Conservation (phyloP, 64 coral and sea anemone genomes). For the Dendronephthya gigantea region DNA sequence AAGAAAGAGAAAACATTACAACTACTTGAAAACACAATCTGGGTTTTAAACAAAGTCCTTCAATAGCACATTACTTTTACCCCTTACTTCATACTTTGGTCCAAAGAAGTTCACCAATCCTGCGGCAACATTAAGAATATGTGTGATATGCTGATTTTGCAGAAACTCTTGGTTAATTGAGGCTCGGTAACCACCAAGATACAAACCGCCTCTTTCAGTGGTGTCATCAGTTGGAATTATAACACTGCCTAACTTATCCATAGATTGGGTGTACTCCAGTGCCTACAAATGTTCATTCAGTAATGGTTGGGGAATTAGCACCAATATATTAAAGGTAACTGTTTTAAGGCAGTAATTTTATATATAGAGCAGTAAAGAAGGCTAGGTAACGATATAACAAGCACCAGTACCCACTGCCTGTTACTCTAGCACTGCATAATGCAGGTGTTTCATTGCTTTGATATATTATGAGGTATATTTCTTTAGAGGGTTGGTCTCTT, state of each 20-base stretch:
- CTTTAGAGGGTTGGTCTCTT: too few relatives aligned
- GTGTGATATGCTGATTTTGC: background rate
- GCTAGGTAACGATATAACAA: too few relatives aligned
- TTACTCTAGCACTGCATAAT: too few relatives aligned
- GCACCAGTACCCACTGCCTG: too few relatives aligned
- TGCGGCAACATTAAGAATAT: background rate
- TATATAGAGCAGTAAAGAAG: too few relatives aligned
- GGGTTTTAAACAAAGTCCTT: too few relatives aligned
- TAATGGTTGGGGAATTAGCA: too few relatives aligned
- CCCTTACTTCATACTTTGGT: background rate
- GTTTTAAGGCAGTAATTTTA: too few relatives aligned
- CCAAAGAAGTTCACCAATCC: conserved; percentile 3
- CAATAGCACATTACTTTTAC: background rate
- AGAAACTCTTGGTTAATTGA: background rate
- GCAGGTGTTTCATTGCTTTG: too few relatives aligned
- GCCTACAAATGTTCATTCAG: background rate
- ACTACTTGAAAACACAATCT: too few relatives aligned
- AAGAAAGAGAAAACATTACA: background rate
- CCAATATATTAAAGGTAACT: too few relatives aligned
- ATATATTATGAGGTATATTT: too few relatives aligned
- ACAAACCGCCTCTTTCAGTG: background rate
- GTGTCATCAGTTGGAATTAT: background rate
- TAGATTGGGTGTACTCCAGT: background rate
- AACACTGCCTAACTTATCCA: background rate
- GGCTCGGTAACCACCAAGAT: background rate